A percentile compares a stretch with the other conserved stretches of the same genome.
Evolutionary conservation across 2,113 vertebrate species (phyloP).

Genomic region (Plestiodon gilberti): DNA sequence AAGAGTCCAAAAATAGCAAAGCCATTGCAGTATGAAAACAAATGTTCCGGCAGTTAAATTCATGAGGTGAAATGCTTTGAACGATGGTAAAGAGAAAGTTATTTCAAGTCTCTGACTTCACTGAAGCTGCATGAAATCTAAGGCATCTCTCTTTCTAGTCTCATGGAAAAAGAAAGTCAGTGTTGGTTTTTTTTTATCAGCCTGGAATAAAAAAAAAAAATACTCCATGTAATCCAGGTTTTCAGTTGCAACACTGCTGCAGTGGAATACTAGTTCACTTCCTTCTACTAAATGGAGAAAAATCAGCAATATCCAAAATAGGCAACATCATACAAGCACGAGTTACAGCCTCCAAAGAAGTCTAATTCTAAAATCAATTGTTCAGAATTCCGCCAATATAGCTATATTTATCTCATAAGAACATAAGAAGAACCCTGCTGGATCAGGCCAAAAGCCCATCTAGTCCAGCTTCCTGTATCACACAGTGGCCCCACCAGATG

Average conservation of each 20-base stretch:
- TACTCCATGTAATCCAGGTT: neutral
- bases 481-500: too few relatives aligned
- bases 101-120: constrained; percentile 35
- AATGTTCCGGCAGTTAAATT: constrained; percentile 34
- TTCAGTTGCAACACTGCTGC: neutral
- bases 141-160: neutral
- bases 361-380: neutral
- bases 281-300: rapidly evolving
- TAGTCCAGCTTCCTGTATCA: too few relatives aligned
- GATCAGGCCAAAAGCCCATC: too few relatives aligned
- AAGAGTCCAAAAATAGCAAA: constrained; percentile 8
- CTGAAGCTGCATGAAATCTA: constrained; percentile 14
- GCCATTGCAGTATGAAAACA: neutral
- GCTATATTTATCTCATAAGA: neutral
- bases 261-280: constrained; percentile 8
- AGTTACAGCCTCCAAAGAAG: neutral
- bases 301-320: neutral
- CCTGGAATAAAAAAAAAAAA: constrained; percentile 29
- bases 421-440: too few relatives aligned
- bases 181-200: neutral
- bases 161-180: constrained; percentile 32
- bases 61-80: constrained; percentile 34
- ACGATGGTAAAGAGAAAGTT: constrained; percentile 19
- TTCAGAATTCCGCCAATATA: neutral
- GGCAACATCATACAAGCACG: neutral